These are phyloP conservation scores for Cantharis rustica DNA, from an alignment of 2,888 invertebrate species.

Conservation along the genomic window DNA sequence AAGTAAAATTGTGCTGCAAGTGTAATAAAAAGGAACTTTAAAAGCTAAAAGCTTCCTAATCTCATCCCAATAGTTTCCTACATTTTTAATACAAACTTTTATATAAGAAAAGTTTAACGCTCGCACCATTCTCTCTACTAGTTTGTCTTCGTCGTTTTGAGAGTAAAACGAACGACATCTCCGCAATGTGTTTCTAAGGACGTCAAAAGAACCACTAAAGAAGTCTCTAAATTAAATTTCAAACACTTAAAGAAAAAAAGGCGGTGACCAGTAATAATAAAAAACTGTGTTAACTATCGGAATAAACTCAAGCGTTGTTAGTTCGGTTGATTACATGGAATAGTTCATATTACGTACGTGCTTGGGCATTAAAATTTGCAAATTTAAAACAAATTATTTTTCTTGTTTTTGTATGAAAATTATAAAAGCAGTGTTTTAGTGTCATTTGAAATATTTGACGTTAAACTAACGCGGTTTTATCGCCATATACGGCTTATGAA, in stretches of 20 bases:
- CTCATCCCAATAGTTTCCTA: constrained; percentile 18
- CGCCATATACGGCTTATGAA: constrained; percentile 10
- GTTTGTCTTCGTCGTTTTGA: constrained; percentile 9
- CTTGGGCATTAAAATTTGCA: neutral
- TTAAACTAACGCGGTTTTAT: neutral
- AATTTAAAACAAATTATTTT: neutral
- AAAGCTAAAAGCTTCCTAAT: constrained; percentile 16
- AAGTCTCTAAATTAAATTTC: constrained; percentile 2
- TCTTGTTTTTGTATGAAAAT: neutral
- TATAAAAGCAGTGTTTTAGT: neutral
- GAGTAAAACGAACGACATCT: neutral
- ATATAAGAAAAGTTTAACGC: constrained; percentile 28
- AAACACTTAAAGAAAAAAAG: neutral
- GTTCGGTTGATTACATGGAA: neutral
- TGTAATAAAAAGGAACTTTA: constrained; percentile 18
- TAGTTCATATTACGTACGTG: neutral
- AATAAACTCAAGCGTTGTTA: neutral
- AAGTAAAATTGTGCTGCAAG: constrained; percentile 8
- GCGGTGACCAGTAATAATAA: neutral
- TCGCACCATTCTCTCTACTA: constrained; percentile 9
- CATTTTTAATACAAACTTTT: constrained; percentile 30
- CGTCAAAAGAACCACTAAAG: neutral
- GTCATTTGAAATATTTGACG: neutral
- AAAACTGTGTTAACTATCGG: neutral
- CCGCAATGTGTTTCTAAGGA: constrained; percentile 4